A percentile compares a stretch with the other conserved stretches of the same genome.
These are phyloP conservation scores for Phrynocephalus versicolor DNA, from an alignment of 2,113 vertebrate genomes.

Conservation along the genomic window DNA sequence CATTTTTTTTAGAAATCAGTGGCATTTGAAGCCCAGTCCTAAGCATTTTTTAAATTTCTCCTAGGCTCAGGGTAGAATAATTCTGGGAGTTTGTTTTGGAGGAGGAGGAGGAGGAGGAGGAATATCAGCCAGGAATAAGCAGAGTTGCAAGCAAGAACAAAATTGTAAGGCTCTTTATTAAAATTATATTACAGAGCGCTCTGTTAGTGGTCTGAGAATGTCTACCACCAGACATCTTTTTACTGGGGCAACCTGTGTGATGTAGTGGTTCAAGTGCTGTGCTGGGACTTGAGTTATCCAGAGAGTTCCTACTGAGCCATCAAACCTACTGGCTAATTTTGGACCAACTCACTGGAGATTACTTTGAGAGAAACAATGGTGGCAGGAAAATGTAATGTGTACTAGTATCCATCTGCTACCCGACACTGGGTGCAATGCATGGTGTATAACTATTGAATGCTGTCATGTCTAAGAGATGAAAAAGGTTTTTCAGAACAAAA, in stretches of 20 bases:
- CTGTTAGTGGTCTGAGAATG: too few relatives aligned
- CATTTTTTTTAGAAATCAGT: background rate
- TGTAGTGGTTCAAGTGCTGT: too few relatives aligned
- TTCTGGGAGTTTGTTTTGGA: background rate
- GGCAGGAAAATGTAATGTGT: background rate
- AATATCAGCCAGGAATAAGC: background rate
- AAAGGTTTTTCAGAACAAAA: slow-evolving; percentile 19
- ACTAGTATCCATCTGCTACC: background rate
- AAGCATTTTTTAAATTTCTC: background rate
- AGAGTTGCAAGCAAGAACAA: background rate
- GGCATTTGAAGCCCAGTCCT: background rate
- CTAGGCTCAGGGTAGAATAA: background rate
- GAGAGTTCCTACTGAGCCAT: too few relatives aligned
- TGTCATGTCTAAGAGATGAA: slow-evolving; percentile 2
- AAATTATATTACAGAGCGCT: too few relatives aligned
- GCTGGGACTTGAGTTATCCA: too few relatives aligned
- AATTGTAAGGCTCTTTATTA: background rate
- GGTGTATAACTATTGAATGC: background rate
- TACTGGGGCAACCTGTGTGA: too few relatives aligned
- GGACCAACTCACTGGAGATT: background rate
- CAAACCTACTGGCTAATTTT: too few relatives aligned
- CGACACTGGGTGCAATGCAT: too few relatives aligned
- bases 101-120: background rate
- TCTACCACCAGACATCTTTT: too few relatives aligned
- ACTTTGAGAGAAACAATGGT: background rate